Base-by-base conservation (phyloP, 2,888 invertebrate genomes). In the Psylliodes chrysocephalus region DNA sequence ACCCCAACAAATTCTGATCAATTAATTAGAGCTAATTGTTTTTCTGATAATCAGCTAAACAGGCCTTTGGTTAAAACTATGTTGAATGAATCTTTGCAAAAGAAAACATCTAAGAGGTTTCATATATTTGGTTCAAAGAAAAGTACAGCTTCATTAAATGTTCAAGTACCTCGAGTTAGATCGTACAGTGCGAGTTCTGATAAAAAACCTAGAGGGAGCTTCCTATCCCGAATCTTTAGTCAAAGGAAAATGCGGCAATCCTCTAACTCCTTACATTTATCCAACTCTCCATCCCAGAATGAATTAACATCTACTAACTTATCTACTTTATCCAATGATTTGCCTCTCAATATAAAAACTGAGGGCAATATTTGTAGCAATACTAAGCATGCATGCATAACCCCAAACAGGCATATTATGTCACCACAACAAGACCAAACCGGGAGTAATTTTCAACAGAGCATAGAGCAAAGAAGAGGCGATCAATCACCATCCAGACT, bases 401-500 rank as follows among this genome's bases (percentile, higher is more conserved):
- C 78, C 77, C 75, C 76, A 73, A 74, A 73, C 78, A 81, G 80
- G 81, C 77, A 72, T 72, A 71, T 75, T 70, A 79, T 74, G 75
- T 79, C 77, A 70, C 79, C 78, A 76, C 71, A 74, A 66, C 74
- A 74, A 67, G 78, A 75, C 55, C 71, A 71, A 64, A 67, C 63
- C 46, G 70, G 68, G 46, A 55, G 66, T 80, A 85, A 59, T 59
- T 61, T 44, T 60, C 59, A 65, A 51, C 66, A 64, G 49, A 69
- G 65, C 35, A 63, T 71, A 22, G 73, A 72, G 35, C 63, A 47
- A 14, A 63, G 55, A 38, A 68, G 55, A 49, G 54, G 15, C 30
- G 64, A 68, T 51, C 86, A 86, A 63, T 88, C 86, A 68, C 87
- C 87, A n/a, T 84, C 85, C 6, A 88, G 85, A 72, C 71, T 82